A percentile compares a stretch with the other conserved stretches of the same genome.
phyloP scores from a whole-genome alignment of 2,888 invertebrate genomes.

The Andrena marginata region DNA sequence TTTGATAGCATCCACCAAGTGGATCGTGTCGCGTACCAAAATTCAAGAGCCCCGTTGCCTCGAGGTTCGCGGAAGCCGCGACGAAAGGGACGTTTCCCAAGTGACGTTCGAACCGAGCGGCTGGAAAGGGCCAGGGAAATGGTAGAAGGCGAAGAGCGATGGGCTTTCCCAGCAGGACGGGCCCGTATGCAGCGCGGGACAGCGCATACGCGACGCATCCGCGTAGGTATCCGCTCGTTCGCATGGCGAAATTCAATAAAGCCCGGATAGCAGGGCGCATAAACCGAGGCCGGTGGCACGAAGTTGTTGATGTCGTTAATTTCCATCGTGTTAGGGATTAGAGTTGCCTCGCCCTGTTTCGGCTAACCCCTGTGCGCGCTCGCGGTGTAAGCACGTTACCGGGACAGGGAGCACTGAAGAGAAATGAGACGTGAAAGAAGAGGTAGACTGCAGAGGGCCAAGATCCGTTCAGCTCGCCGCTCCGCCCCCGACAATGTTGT shows the following conservation, averaged over 20 bases:
- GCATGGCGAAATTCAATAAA: constrained; percentile 63
- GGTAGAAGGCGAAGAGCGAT: background rate
- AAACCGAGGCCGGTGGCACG: constrained; percentile 41
- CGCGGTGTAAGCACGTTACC: constrained; percentile 50
- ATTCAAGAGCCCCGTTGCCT: background rate
- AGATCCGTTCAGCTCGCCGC: constrained; percentile 53
- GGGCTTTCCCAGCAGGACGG: background rate
- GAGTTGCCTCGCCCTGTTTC: constrained; percentile 57
- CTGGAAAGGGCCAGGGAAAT: background rate
- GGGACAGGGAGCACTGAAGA: constrained; percentile 35
- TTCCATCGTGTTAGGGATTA: constrained; percentile 69
- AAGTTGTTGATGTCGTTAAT: constrained; percentile 73
- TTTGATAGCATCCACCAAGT: background rate
- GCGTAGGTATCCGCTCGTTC: constrained; percentile 27
- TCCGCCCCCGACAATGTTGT: constrained; percentile 69
- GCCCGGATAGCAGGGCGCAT: constrained; percentile 32
- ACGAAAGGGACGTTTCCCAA: background rate
- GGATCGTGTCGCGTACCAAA: too few species aligned
- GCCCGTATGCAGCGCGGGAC: background rate
- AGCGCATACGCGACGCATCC: background rate
- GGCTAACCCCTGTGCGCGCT: constrained; percentile 47
- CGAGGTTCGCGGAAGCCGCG: background rate
- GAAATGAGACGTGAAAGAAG: constrained; percentile 71
- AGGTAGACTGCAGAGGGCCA: constrained; percentile 43
- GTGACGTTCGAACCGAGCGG: background rate